Conservation (phyloP, 2,888 invertebrate species). For the Latrodectus elegans region DNA sequence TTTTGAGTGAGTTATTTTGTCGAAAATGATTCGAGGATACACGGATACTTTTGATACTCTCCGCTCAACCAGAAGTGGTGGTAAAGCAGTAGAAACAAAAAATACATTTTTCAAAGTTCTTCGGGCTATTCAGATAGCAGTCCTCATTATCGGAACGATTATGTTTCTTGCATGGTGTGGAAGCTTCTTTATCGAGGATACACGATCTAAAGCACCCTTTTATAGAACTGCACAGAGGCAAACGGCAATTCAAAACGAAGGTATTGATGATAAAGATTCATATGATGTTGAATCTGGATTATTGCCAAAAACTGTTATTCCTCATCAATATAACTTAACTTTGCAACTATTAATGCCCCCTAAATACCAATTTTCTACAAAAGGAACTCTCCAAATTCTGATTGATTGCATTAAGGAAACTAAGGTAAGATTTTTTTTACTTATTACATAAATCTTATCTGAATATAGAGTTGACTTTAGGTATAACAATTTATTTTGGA, state of each 20-base stretch:
- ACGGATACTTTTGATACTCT: not conserved
- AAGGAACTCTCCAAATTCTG: constrained; percentile 49
- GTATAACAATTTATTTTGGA: no score
- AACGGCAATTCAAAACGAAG: constrained; percentile 2
- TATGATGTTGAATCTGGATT: constrained; percentile 14
- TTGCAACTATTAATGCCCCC: constrained; percentile 53
- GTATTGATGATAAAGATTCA: constrained; percentile 26
- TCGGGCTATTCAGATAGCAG: constrained; percentile 29
- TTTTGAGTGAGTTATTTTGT: not conserved
- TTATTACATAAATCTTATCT: no score
- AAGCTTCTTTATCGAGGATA: constrained; percentile 14
- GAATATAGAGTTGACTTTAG: no score
- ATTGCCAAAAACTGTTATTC: constrained; percentile 29
- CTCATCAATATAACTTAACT: constrained; percentile 50
- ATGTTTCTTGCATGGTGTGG: constrained; percentile 45
- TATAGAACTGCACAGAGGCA: constrained; percentile 12
- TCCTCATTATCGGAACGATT: constrained; percentile 36
- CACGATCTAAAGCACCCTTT: constrained; percentile 3
- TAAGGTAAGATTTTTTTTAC: constrained; percentile 28
- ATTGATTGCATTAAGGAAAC: constrained; percentile 44
- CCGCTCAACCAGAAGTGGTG: not conserved
- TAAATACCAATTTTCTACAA: constrained; percentile 41
- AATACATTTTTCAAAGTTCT: constrained; percentile 32
- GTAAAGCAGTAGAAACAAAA: constrained; percentile 3
- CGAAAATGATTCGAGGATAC: not conserved